These are phyloP conservation scores for Motacilla alba DNA, from an alignment of 2,113 vertebrate genomes.

Conservation along the genomic window DNA sequence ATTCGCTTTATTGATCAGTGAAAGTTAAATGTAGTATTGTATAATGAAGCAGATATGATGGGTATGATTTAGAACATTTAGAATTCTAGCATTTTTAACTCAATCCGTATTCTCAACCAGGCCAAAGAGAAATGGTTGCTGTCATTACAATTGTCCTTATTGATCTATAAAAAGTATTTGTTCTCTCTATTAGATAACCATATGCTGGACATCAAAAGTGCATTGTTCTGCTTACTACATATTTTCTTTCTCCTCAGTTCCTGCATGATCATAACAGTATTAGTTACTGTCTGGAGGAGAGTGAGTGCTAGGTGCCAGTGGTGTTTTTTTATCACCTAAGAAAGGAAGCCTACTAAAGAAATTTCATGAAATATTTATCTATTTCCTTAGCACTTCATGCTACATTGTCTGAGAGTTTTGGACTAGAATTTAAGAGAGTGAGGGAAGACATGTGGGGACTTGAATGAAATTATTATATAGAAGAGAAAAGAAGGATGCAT, in stretches of 20 bases:
- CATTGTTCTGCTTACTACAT: background rate
- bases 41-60: background rate
- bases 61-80: background rate
- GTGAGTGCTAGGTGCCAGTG: background rate
- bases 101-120: background rate
- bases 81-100: background rate
- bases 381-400: background rate
- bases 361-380: background rate
- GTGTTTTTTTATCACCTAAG: background rate
- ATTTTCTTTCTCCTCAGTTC: background rate
- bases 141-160: background rate
- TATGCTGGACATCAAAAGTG: background rate
- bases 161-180: background rate
- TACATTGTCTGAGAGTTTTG: background rate
- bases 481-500: background rate
- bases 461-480: background rate
- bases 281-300: background rate
- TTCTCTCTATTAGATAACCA: background rate
- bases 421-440: background rate
- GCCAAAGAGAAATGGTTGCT: background rate
- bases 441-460: background rate
- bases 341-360: background rate
- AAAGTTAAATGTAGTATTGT: conserved; percentile 1
- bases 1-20: background rate
- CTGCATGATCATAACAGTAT: background rate